Conservation (phyloP, 2,797 vertebrate species). For the Mormyrus proboscirostris region DNA sequence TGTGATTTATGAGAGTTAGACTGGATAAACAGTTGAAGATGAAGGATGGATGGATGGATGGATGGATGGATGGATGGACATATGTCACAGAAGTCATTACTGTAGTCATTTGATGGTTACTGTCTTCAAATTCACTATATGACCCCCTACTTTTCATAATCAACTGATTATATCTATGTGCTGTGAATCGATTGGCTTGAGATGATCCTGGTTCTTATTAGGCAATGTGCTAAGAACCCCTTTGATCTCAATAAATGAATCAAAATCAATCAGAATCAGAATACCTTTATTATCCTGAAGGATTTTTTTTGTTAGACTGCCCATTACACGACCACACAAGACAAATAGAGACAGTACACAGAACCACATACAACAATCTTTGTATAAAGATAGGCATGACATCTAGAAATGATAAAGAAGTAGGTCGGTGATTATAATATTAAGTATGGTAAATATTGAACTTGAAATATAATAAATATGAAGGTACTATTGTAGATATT, state of each 20-base stretch:
- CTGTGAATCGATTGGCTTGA: neutral
- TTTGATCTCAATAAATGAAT: neutral
- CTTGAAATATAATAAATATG: neutral
- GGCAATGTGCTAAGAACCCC: neutral
- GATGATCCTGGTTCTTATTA: neutral
- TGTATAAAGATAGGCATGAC: neutral
- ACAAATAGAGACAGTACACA: neutral
- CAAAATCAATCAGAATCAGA: neutral
- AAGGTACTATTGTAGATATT: neutral
- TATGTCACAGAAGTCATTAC: neutral
- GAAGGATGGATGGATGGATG: neutral
- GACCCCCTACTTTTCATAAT: neutral
- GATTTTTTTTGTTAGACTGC: neutral
- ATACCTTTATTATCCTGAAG: neutral
- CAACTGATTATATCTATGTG: neutral
- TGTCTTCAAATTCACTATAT: neutral
- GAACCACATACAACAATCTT: neutral
- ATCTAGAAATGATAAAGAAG: neutral
- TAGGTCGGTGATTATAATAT: neutral
- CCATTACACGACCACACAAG: neutral
- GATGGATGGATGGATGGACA: neutral
- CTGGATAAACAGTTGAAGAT: neutral
- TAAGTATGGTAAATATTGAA: neutral
- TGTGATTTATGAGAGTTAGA: neutral
- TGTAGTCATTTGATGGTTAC: neutral